A percentile compares a stretch with the other conserved stretches of the same genome.
Conservation (phyloP, 1,140 invertebrate genomes). For the Hydropsyche tenuis region DNA sequence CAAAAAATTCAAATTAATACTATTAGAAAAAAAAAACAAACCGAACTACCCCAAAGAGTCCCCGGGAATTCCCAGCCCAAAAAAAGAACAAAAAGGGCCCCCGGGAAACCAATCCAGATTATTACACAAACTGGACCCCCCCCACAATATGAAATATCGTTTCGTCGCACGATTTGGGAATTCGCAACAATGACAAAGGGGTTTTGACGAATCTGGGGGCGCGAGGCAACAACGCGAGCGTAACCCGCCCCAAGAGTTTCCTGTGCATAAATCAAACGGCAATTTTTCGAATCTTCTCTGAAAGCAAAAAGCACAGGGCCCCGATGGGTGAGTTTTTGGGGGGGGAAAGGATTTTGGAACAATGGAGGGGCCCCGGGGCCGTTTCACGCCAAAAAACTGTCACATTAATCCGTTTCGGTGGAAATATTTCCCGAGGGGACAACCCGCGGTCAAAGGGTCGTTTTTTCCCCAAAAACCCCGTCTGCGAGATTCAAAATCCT, state of each 20-base stretch:
- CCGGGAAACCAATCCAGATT: no score
- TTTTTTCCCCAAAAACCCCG: slow-evolving; percentile 14
- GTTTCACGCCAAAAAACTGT: slow-evolving; percentile 39
- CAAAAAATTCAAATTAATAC: no score
- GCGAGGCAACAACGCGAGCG: neutral
- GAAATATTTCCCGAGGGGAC: slow-evolving; percentile 28
- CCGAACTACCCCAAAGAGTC: no score
- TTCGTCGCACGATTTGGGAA: neutral
- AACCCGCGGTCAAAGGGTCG: slow-evolving; percentile 3
- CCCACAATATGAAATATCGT: neutral
- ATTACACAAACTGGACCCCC: no score
- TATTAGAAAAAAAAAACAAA: no score
- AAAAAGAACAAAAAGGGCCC: no score
- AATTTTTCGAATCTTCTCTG: slow-evolving; percentile 27
- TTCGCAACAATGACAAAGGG: neutral
- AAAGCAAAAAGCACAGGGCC: slow-evolving; percentile 23
- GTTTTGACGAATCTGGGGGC: neutral
- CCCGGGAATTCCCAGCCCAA: no score
- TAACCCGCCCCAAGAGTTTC: neutral
- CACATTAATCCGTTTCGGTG: slow-evolving; percentile 30
- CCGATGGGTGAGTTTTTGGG: no score
- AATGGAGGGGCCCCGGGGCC: slow-evolving; percentile 23
- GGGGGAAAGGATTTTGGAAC: slow-evolving; percentile 19
- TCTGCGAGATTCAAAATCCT: slow-evolving; percentile 27
- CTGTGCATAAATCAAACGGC: slow-evolving; percentile 29